phyloP scores from a whole-genome alignment of 2,888 invertebrate genomes.

The Linyphia triangularis region DNA sequence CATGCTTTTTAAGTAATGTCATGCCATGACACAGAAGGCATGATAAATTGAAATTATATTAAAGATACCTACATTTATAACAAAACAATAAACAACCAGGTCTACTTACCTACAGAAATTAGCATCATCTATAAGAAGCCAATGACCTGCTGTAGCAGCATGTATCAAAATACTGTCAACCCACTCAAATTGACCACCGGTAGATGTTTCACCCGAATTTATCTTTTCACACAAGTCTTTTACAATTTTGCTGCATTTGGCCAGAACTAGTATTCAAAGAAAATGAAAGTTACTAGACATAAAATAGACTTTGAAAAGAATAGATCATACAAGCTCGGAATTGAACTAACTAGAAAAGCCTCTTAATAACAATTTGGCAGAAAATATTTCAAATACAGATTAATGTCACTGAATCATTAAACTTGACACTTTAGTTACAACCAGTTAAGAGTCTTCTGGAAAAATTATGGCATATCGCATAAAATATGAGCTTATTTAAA shows the following conservation, averaged over 20 bases:
- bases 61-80: not conserved
- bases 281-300: not conserved
- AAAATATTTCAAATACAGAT: no score
- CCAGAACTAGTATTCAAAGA: not conserved
- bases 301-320: not conserved
- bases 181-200: constrained; percentile 92
- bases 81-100: not conserved
- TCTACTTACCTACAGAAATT: constrained; percentile 87
- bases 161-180: constrained; percentile 92
- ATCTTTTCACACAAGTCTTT: not conserved
- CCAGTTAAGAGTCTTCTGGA: no score
- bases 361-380: no score
- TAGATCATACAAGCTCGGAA: no score
- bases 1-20: no score
- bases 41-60: no score
- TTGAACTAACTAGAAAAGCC: no score
- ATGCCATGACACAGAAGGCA: not conserved
- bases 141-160: constrained; percentile 89
- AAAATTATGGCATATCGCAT: no score
- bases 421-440: no score
- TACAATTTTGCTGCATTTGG: not conserved
- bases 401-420: no score
- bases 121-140: constrained; percentile 93
- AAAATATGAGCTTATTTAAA: no score
- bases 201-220: constrained; percentile 77